Conservation (phyloP, 2,888 invertebrate genomes). For the Boloria selene region DNA sequence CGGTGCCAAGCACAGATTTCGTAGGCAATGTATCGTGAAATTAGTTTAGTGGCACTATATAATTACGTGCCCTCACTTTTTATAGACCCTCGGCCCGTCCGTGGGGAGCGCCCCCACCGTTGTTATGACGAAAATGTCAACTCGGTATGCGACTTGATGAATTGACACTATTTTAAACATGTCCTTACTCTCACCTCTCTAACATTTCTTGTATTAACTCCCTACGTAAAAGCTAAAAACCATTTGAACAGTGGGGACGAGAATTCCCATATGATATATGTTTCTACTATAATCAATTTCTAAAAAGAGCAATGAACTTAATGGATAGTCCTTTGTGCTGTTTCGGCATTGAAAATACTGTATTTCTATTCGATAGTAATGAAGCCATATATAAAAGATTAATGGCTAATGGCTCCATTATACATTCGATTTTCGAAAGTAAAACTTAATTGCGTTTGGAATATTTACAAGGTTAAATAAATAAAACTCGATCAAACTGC, state of each 20-base stretch:
- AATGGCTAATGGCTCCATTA: neutral
- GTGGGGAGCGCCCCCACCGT: conserved; percentile 54
- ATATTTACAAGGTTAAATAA: conserved; percentile 38
- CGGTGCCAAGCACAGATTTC: conserved; percentile 82
- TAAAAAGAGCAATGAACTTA: conserved; percentile 2
- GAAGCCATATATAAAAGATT: neutral
- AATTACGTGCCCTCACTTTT: conserved; percentile 80
- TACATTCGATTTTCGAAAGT: neutral
- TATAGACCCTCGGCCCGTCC: conserved; percentile 60
- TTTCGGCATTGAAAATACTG: neutral
- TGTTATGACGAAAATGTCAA: conserved; percentile 81
- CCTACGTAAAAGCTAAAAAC: neutral
- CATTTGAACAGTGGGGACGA: conserved; percentile 16
- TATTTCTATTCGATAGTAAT: neutral
- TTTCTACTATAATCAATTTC: neutral
- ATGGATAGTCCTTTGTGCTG: neutral
- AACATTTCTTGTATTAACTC: conserved; percentile 21
- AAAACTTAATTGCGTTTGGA: neutral
- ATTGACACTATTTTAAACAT: conserved; percentile 77
- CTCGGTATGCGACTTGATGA: conserved; percentile 79
- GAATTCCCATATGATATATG: neutral
- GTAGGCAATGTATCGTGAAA: conserved; percentile 82
- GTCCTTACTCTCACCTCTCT: conserved; percentile 44
- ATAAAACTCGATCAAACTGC: conserved; percentile 61
- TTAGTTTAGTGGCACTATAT: conserved; percentile 83